Evolutionary conservation across 2,888 invertebrate genomes (phyloP), one percentile per base, ranked within the genome.

Genomic region (Aleiodes testaceus): DNA sequence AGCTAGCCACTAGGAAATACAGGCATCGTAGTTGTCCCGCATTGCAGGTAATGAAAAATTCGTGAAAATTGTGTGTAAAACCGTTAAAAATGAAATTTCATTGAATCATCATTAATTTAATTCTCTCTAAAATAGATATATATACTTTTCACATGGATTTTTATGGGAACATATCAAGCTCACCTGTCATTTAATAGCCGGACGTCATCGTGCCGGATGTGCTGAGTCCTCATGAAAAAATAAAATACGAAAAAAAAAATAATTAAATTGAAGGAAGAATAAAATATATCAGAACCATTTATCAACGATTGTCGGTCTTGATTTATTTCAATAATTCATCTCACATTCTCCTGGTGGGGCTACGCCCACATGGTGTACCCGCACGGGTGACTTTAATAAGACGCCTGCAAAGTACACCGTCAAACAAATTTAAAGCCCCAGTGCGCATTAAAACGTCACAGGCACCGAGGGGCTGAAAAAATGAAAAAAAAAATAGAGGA

Each of bases 1-100:
- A 96, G 88, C 87, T 95, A 79, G 96, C 96, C 49, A 94, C 94
- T 64, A 91, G 92, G 79, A 92, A 93, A 77, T 92, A 92, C 80
- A 92, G 95, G 76, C 93, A 95, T 78, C 91, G 94, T 81, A 95
- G 95, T 81, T 96, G 95, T 86, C 95, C 95, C 59, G 92, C 93
- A 75, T 90, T 95, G 77, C 93, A 94, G 90, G 91, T 92, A 86
- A 83, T 49, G 16, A 0, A 16, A 49, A 49, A 16, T 49, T 16
- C 5, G 14, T 49, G 49, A 16, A 16, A 16, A 16, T n/a, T n/a
- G 49, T n/a, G 9, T 36, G 9, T 2, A 36, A 9, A 36, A 36
- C 5, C 5, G 26, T 26, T 26, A 26, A 26, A 26, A 26, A 26
- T 30, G 12, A 14, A n/a, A 55, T 53, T 55, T 55, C 30, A 14